A percentile compares a stretch with the other conserved stretches of the same genome.
Conservation (phyloP, 2,797 vertebrate genomes). For the Todus mexicanus region DNA sequence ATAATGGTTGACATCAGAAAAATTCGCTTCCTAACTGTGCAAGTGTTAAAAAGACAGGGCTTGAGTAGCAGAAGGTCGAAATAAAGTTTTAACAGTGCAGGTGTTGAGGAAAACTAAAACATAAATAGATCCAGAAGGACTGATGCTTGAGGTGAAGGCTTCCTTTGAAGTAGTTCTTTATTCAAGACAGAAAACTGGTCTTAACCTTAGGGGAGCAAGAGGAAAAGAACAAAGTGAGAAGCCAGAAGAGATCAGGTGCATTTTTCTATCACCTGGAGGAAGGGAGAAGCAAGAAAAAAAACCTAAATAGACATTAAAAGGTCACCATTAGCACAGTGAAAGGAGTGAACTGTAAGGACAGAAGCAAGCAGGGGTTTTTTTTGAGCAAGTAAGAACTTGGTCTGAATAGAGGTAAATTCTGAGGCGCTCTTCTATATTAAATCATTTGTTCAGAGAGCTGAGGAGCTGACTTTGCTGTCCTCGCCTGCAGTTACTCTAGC, state of each 20-base stretch:
- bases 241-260: neutral
- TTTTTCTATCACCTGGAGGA: neutral
- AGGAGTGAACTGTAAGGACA: neutral
- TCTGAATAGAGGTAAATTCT: neutral
- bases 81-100: neutral
- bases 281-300: neutral
- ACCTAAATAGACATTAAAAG: neutral
- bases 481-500: neutral
- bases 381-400: neutral
- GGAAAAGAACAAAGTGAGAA: neutral
- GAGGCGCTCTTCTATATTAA: neutral
- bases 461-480: constrained; percentile 4
- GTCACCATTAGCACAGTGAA: neutral
- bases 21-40: neutral
- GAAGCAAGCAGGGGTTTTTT: neutral
- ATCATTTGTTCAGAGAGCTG: neutral
- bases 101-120: neutral
- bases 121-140: neutral
- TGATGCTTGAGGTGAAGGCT: neutral
- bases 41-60: neutral
- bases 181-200: neutral
- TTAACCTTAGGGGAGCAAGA: neutral
- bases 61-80: neutral
- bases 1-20: neutral
- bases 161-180: neutral